Percentiles rank a stretch among this genome's conserved stretches.
Evolutionary conservation across 2,888 invertebrate species (phyloP).

Genomic region (Melanostoma scalare): DNA sequence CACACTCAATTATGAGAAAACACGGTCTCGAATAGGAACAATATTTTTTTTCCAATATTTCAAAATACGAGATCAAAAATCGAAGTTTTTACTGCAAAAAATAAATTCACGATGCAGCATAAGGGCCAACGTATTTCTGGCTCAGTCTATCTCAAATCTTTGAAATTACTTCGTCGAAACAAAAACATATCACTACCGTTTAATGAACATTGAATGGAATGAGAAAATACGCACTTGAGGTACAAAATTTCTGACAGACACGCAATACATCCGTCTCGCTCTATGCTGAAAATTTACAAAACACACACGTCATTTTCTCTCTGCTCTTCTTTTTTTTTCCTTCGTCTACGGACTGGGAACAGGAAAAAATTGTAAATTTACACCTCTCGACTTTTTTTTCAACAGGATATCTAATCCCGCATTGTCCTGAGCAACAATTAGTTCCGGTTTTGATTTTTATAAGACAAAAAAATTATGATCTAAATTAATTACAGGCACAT

Average conservation of each 20-base stretch:
- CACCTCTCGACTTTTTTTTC: conserved; percentile 44
- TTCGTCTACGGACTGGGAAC: conserved; percentile 41
- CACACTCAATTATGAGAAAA: conserved; percentile 14
- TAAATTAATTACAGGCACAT: conserved; percentile 1
- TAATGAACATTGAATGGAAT: conserved; percentile 59
- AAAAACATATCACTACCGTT: conserved; percentile 55
- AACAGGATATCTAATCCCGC: conserved; percentile 42
- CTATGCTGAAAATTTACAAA: conserved; percentile 58
- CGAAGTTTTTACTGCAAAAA: conserved; percentile 16
- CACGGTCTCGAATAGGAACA: conserved; percentile 38
- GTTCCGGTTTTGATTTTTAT: conserved; percentile 29
- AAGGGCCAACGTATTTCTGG: conserved; percentile 15
- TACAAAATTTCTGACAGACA: conserved; percentile 51
- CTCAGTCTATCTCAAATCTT: conserved; percentile 29
- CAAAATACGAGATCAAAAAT: conserved; percentile 41
- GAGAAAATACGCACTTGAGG: conserved; percentile 48
- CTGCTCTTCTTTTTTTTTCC: conserved; percentile 47
- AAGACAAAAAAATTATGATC: background rate
- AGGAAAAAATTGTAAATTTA: conserved; percentile 44
- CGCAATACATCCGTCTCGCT: conserved; percentile 43
- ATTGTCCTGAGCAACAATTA: conserved; percentile 64
- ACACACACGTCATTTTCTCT: conserved; percentile 72
- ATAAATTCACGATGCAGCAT: conserved; percentile 45
- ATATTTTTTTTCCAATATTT: conserved; percentile 5
- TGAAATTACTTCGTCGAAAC: conserved; percentile 48